phyloP scores from a whole-genome alignment of 2,797 vertebrate species.

The Acropternis orthonyx region DNA sequence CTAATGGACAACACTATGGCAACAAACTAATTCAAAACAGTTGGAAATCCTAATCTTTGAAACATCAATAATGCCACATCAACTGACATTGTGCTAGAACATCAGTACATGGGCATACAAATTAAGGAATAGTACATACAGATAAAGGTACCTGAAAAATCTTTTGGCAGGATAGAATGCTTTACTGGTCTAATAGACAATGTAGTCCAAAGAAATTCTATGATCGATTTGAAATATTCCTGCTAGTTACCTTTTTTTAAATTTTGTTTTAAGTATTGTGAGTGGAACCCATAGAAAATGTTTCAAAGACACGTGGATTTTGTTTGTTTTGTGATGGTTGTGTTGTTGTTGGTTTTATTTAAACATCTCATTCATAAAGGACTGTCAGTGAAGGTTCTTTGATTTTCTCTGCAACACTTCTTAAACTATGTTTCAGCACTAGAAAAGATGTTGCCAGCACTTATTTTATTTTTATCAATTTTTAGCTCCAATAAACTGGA shows the following conservation, averaged over 20 bases:
- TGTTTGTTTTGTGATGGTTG: neutral
- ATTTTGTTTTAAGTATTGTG: neutral
- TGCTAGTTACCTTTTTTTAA: neutral
- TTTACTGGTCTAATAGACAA: neutral
- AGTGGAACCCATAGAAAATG: neutral
- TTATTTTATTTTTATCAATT: neutral
- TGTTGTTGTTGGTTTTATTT: neutral
- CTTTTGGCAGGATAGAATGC: neutral
- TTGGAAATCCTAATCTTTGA: neutral
- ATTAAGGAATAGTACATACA: neutral
- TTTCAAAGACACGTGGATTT: neutral
- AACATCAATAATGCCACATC: neutral
- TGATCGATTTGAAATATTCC: neutral
- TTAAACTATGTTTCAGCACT: neutral
- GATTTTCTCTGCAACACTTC: neutral
- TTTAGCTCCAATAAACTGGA: neutral
- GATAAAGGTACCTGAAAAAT: neutral
- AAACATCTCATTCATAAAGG: neutral
- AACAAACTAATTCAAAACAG: neutral
- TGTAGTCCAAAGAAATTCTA: neutral
- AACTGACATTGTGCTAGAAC: neutral
- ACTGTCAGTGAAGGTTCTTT: neutral
- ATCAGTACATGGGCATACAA: neutral
- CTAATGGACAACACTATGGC: neutral
- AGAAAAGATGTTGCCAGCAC: neutral